Evolutionary conservation across 1,140 invertebrate genomes (phyloP), one percentile per base, ranked within the genome.

Genomic region (Piezodorus guildinii): DNA sequence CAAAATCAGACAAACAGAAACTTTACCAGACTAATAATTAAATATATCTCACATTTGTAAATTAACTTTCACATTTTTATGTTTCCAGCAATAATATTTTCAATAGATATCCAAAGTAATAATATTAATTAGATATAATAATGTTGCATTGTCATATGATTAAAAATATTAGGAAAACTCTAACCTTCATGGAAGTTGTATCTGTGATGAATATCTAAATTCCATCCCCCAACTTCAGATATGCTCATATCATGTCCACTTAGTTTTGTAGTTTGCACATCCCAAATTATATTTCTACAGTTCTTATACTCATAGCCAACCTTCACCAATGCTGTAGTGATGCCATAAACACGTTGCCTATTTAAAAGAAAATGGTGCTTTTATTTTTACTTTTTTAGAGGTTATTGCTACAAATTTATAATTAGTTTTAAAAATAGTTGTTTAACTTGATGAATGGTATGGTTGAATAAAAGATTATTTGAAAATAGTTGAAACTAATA

Each of bases 171-270:
- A 39, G 12, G 12, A 39, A 39, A 39, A 21, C 1, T 68, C 63
- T 71, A 77, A 86, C 90, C 94, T 80, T 96, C 94, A 73, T 96
- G 92, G 81, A 96, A 95, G 73, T 98, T 97, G 74, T 97, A 96
- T 68, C 93, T 80, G 71, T 98, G 95, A 77, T 98, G 95, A 68
- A 97, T 94, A 72, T 97, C 92, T 61, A 98, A 75, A 75, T 96
- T 96, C 95, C 95, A 98, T 9, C 91, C 92, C 2, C 94, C 94
- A 21, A 97, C 86, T 73, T 95, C 91, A 0, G 93, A 94, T 43
- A 96, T 96, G 60, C 89, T 91, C 86, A 97, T 92, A 72, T 97
- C 94, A 72, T 95, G 91, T 3, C 94, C 95, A 70, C 90, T 93
- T 39, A 97, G 74, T 72, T 94, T 95, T 0, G 92, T 95, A 4